Conservation (phyloP, 2,797 vertebrate species). For the Micromesistius poutassou region DNA sequence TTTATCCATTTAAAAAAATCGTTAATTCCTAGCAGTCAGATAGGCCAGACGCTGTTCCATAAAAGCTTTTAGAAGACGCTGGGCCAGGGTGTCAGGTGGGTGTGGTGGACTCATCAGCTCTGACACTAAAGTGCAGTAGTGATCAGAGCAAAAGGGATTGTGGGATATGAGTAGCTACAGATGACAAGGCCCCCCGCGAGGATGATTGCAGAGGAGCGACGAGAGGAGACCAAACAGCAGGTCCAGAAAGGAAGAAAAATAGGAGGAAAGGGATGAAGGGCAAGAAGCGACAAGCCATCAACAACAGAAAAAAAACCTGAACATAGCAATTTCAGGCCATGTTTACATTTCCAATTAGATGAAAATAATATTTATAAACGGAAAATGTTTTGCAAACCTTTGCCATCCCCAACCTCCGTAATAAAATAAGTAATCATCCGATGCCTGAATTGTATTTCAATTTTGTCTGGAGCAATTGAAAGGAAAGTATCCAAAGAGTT, state of each 20-base stretch:
- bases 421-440: neutral
- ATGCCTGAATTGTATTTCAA: neutral
- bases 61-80: constrained; percentile 74
- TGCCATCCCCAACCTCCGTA: neutral
- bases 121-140: constrained; percentile 99
- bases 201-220: constrained; percentile 91
- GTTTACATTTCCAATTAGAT: constrained; percentile 49
- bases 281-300: constrained; percentile 48
- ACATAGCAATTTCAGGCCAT: constrained; percentile 56
- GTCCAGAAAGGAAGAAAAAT: constrained; percentile 60
- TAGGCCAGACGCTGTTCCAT: constrained; percentile 55
- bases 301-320: constrained; percentile 55
- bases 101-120: constrained; percentile 82
- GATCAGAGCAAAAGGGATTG: constrained; percentile 91
- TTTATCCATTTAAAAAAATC: constrained; percentile 26
- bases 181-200: constrained; percentile 84
- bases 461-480: neutral
- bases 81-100: constrained; percentile 72
- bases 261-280: constrained; percentile 62
- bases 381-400: neutral
- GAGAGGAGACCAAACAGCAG: constrained; percentile 70
- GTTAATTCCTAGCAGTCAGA: constrained; percentile 68
- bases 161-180: constrained; percentile 86
- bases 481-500: neutral
- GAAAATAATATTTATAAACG: constrained; percentile 1